Evolutionary conservation across 2,888 invertebrate species (phyloP), one percentile per base, ranked within the genome.

Genomic region (Drosophila merina): DNA sequence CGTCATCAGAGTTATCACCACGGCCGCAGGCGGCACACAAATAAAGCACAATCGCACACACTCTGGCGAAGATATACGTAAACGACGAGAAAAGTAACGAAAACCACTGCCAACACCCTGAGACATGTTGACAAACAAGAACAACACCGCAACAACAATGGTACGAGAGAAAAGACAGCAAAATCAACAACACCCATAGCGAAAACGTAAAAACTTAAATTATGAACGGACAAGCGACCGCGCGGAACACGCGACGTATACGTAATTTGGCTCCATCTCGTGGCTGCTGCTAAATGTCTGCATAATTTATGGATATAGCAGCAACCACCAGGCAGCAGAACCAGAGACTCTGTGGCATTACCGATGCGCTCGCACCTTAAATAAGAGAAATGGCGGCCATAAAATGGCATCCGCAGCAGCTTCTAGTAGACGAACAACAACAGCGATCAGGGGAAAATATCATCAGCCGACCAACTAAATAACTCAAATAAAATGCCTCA

Each of bases 1-100:
- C 87, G 88, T 86, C 88, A 86, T 87, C 81, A 86, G 77, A 86
- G 85, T 86, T 86, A 88, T 89, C 87, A 86, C 74, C 88, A 77
- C 64, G 63, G 74, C 86, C 84, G 57, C 70, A 75, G 84, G 86
- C 83, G 57, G 68, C 57, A 50, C 75, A 75, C 80, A 70, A 62
- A 75, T 62, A 68, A 55, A 10, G 33, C 33, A 10, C 9, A 59
- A 55, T 40, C 45, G 45, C 44, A 57, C 12, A 44, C 60, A 28
- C 60, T 25, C 40, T 48, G n/a, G 7, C 9, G 12, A 6, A 30
- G 12, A 28, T 20, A 45, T 28, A 26, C 33, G 50, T 26, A 57
- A 8, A 7, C 38, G 54, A 55, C 57, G 56, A 67, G 48, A 66
- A 62, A 45, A 62, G 40, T 47, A 44, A 54, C 51, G 64, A 64